These are phyloP conservation scores for Melolontha melolontha DNA, from an alignment of 2,888 invertebrate genomes.

Conservation along the genomic window DNA sequence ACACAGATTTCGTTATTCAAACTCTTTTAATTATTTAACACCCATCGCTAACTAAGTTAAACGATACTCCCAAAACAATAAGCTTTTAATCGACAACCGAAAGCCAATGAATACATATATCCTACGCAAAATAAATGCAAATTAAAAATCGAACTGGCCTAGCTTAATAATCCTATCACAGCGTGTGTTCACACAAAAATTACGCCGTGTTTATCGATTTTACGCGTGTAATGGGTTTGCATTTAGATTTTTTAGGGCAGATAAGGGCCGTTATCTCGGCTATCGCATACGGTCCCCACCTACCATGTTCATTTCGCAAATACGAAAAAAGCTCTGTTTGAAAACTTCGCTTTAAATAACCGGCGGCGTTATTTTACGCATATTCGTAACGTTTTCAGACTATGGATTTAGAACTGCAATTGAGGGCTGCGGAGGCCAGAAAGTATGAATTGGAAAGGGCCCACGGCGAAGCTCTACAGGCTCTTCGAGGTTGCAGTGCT, in stretches of 20 bases:
- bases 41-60: too few species aligned
- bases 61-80: too few species aligned
- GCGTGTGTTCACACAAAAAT: slow-evolving; percentile 2
- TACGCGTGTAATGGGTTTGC: not conserved
- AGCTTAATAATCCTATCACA: not conserved
- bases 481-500: slow-evolving; percentile 67
- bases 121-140: not conserved
- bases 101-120: too few species aligned
- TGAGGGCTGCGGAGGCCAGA: slow-evolving; percentile 83
- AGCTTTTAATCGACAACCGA: too few species aligned
- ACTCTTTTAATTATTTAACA: too few species aligned
- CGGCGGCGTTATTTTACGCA: too few species aligned
- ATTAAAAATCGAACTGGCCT: too few species aligned
- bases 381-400: slow-evolving; percentile 48
- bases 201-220: not conserved
- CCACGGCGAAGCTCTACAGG: slow-evolving; percentile 80
- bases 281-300: not conserved
- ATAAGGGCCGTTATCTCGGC: not conserved
- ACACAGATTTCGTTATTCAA: too few species aligned
- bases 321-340: too few species aligned
- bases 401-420: slow-evolving; percentile 76
- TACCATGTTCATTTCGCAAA: too few species aligned
- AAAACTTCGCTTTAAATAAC: too few species aligned
- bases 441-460: slow-evolving; percentile 82
- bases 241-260: not conserved